A percentile compares a stretch with the other conserved stretches of the same genome.
phyloP scores from a whole-genome alignment of 1,140 invertebrate genomes.

The Drosophila varians region DNA sequence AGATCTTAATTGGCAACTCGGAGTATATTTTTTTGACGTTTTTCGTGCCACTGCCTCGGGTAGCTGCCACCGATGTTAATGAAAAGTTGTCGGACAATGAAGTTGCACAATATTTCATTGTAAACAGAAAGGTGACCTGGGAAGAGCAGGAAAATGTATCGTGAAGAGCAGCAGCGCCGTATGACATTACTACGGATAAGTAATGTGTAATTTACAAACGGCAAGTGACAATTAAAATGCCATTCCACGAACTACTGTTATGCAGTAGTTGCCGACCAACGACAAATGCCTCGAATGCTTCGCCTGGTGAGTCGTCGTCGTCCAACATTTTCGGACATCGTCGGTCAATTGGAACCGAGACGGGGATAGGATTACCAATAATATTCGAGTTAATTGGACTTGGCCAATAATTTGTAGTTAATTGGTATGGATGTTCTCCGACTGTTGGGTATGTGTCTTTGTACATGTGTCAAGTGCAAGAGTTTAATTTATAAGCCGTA shows the following conservation, averaged over 20 bases:
- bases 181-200: slow-evolving; percentile 61
- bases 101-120: slow-evolving; percentile 63
- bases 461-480: background rate
- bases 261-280: slow-evolving; percentile 19
- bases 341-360: slow-evolving; percentile 12
- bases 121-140: slow-evolving; percentile 30
- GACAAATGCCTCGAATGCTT: slow-evolving; percentile 20
- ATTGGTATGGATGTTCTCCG: slow-evolving; percentile 13
- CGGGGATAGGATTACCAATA: slow-evolving; percentile 27
- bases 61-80: slow-evolving; percentile 59
- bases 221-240: slow-evolving; percentile 64
- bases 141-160: slow-evolving; percentile 45
- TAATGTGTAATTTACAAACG: slow-evolving; percentile 58
- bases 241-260: slow-evolving; percentile 40
- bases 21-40: slow-evolving; percentile 54
- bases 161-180: slow-evolving; percentile 37
- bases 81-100: slow-evolving; percentile 71
- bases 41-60: slow-evolving; percentile 16
- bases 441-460: background rate
- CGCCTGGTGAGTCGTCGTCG: too few species aligned
- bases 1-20: slow-evolving; percentile 74
- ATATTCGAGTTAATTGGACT: slow-evolving; percentile 16
- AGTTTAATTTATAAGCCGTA: background rate
- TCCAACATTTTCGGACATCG: slow-evolving; percentile 31
- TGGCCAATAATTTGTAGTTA: slow-evolving; percentile 22